A percentile compares a stretch with the other conserved stretches of the same genome.
phyloP scores from a whole-genome alignment of 2,888 invertebrate species.

The Pomacea canaliculata region DNA sequence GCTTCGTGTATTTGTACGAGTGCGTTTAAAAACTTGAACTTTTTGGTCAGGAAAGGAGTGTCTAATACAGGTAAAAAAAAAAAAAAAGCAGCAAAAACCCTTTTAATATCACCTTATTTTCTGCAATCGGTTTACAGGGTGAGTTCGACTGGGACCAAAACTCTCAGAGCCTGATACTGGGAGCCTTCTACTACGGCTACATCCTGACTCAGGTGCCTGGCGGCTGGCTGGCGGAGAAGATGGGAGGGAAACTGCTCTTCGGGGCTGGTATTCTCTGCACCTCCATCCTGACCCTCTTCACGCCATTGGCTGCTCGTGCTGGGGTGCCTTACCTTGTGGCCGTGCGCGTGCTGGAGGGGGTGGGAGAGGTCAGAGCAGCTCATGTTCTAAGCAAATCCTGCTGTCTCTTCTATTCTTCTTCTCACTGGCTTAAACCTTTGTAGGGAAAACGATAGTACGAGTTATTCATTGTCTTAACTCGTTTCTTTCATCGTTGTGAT shows the following conservation, averaged over 20 bases:
- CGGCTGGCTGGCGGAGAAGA: conserved; percentile 79
- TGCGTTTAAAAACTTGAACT: no score
- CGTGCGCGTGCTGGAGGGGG: conserved; percentile 83
- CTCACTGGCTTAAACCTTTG: no score
- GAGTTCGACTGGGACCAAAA: conserved; percentile 63
- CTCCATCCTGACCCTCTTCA: conserved; percentile 83
- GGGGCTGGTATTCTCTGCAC: conserved; percentile 87
- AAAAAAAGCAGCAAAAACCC: no score
- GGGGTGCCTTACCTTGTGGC: conserved; percentile 80
- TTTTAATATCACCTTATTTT: no score
- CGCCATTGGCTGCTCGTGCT: conserved; percentile 81
- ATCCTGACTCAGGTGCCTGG: conserved; percentile 66
- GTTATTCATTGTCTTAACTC: no score
- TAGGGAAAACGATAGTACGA: no score
- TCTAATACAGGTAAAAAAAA: no score
- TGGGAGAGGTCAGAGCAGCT: conserved; percentile 78
- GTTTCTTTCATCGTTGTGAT: no score
- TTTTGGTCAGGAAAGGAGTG: no score
- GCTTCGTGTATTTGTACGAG: no score
- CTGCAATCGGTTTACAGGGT: conserved; percentile 41
- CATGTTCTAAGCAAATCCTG: no score
- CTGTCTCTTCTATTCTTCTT: no score
- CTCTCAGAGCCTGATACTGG: conserved; percentile 62
- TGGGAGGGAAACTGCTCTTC: conserved; percentile 88
- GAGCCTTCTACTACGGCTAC: conserved; percentile 69